These are phyloP conservation scores for Clupea harengus DNA, from an alignment of 2,113 vertebrate species.

Conservation along the genomic window DNA sequence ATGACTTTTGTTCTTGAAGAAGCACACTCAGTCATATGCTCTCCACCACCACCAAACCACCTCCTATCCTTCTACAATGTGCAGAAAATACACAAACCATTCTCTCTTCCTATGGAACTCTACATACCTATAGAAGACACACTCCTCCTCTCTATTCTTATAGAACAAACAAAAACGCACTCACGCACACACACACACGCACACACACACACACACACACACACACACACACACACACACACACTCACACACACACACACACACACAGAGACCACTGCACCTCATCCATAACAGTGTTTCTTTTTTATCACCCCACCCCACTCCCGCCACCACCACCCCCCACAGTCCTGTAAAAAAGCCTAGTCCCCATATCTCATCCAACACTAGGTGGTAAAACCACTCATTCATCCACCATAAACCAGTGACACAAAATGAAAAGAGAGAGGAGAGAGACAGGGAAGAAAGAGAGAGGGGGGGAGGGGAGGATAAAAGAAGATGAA, in stretches of 20 bases:
- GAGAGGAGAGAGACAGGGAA: background rate
- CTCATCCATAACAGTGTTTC: slow-evolving; percentile 23
- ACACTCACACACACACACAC: background rate
- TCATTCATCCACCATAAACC: slow-evolving; percentile 40
- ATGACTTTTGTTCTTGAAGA: background rate
- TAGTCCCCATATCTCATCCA: slow-evolving; percentile 27
- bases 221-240: background rate
- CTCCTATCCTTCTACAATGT: background rate
- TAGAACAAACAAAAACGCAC: too few relatives aligned
- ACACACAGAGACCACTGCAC: background rate
- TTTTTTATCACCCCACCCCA: slow-evolving; percentile 30
- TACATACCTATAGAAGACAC: too few relatives aligned
- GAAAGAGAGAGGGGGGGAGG: background rate
- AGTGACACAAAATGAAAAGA: slow-evolving; percentile 21
- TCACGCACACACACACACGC: too few relatives aligned
- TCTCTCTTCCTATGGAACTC: too few relatives aligned
- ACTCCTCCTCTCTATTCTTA: too few relatives aligned
- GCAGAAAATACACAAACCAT: background rate
- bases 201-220: too few relatives aligned
- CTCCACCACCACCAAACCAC: background rate
- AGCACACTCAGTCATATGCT: background rate
- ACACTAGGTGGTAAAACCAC: slow-evolving; percentile 31
- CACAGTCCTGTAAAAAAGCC: slow-evolving; percentile 29
- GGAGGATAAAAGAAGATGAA: background rate
- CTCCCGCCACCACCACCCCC: slow-evolving; percentile 18